Base-by-base conservation (phyloP, 2,113 vertebrate species). In the Sceloporus undulatus region DNA sequence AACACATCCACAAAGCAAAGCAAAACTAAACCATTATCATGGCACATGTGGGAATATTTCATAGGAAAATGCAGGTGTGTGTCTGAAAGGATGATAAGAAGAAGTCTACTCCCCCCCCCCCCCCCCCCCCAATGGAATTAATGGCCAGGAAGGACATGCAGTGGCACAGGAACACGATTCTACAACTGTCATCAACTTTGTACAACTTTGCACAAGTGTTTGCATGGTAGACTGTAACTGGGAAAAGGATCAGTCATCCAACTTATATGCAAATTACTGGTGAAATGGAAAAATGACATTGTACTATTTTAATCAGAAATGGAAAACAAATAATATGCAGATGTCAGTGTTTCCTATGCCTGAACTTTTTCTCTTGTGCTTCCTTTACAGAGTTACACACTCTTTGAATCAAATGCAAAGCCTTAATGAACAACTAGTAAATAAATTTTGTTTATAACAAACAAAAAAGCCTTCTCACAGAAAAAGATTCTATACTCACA, bases 341-440 rank as follows among this genome's bases (percentile, higher is more conserved):
- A 90, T 87, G 92, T 92, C 91, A 86, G 14, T 11, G 70, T 29
- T 40, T 84, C 85, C 90, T 84, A 94, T 91, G 94, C 95, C 93
- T 7, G 4, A 48, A 4, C 48, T 48, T 48, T 65, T 65, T 65
- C 19, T 65, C 19, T 8, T 68, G 66, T 68, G 25, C 66, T 27
- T 68, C 14, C 66, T 95, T 92, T 86, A 88, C 95, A 91, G 90
- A 93, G 42, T 75, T 82, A 70, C 54, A 92, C 89, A 94, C 65
- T 89, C 29, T 88, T 80, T 83, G 56, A 86, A 75, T 16, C 93
- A 93, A 95, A 96, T 91, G 93, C 94, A 81, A 94, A 38, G 42
- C 89, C 90, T 88, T 90, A 95, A 94, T 91, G 84, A 92, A 79
- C 82, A 89, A 85, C 66, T 8, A 68, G 66, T 25, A 68, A 25